A percentile compares a stretch with the other conserved stretches of the same genome.
phyloP scores from a whole-genome alignment of 2,113 vertebrate genomes.

The Oenanthe oenanthe region DNA sequence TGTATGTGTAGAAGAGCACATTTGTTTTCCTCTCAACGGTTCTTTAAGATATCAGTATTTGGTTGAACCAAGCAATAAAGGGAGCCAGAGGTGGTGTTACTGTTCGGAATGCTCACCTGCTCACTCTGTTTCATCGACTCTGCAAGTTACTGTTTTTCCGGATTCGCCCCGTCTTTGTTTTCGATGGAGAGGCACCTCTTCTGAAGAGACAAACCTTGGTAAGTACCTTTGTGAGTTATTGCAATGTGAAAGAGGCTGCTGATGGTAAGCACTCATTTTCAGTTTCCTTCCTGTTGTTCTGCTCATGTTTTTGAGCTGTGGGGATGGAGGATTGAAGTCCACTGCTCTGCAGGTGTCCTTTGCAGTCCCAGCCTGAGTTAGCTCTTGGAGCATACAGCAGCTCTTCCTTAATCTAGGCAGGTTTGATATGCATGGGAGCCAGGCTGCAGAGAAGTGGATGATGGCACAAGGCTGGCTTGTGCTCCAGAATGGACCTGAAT shows the following conservation, averaged over 20 bases:
- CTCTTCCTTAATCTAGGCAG: not conserved
- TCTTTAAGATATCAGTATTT: constrained; percentile 95
- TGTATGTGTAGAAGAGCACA: not conserved
- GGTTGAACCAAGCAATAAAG: constrained; percentile 97
- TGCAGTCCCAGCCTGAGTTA: not conserved
- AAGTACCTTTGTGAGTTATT: not conserved
- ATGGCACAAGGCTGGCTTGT: not conserved
- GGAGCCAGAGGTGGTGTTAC: constrained; percentile 88
- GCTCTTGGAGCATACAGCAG: not conserved
- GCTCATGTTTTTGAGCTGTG: not conserved
- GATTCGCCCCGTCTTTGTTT: constrained; percentile 93
- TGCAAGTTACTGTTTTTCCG: constrained; percentile 96
- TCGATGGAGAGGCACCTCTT: constrained; percentile 93
- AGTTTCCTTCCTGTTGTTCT: not conserved
- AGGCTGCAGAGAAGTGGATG: not conserved
- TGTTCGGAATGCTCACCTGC: constrained; percentile 91
- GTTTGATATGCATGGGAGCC: not conserved
- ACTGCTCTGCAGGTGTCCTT: not conserved
- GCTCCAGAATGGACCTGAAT: not conserved
- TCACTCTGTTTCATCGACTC: constrained; percentile 92
- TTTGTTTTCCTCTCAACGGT: constrained; percentile 67
- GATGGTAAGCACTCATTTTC: not conserved
- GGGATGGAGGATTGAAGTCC: not conserved
- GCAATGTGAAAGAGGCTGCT: not conserved
- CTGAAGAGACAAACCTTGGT: constrained; percentile 97